phyloP scores from a whole-genome alignment of 2,113 vertebrate species.

The Galbula dea region DNA sequence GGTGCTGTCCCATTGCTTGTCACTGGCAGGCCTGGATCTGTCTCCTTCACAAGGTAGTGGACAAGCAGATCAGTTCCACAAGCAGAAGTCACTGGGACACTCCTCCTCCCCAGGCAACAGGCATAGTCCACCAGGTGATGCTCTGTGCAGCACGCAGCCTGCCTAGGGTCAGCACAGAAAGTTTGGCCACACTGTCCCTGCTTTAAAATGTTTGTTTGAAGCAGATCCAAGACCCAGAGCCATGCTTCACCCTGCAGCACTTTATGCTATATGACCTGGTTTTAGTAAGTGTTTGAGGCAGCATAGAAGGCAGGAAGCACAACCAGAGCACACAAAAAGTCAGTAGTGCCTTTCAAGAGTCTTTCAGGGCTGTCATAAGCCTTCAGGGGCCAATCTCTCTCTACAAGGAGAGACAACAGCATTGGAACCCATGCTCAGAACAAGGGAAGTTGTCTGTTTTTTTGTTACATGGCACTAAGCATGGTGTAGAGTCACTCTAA shows the following conservation, averaged over 20 bases:
- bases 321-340: fast-evolving
- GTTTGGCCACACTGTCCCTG: fast-evolving
- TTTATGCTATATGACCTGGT: not conserved
- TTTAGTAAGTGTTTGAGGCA: not conserved
- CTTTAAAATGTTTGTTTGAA: not conserved
- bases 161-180: fast-evolving
- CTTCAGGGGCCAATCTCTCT: not conserved
- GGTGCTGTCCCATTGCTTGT: too few relatives aligned
- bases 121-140: not conserved
- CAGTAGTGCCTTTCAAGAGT: not conserved
- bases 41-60: not conserved
- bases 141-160: not conserved
- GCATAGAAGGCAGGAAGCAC: fast-evolving
- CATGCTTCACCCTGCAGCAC: fast-evolving
- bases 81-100: not conserved
- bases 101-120: not conserved
- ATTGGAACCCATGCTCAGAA: not conserved
- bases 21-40: too few relatives aligned
- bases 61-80: not conserved
- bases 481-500: fast-evolving
- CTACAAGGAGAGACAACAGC: not conserved
- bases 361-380: not conserved
- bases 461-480: not conserved
- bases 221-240: not conserved
- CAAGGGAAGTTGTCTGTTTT: not conserved